These are phyloP conservation scores for Schizopygopsis malacanthus DNA, from an alignment of 2,797 vertebrate species.

Conservation along the genomic window DNA sequence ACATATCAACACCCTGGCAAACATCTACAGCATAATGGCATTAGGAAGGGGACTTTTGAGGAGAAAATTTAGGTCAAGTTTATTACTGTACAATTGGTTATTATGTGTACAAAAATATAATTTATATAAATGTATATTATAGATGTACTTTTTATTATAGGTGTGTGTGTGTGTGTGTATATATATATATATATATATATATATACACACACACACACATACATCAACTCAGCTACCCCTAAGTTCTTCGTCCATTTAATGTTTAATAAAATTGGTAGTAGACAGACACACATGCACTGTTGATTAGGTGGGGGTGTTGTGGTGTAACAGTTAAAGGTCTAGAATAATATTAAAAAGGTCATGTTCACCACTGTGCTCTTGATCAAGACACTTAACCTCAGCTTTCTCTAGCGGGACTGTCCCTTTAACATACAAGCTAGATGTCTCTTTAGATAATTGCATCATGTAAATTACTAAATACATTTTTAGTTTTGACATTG, in stretches of 20 bases:
- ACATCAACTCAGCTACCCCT: neutral
- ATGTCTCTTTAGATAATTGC: neutral
- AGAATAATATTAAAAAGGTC: constrained; percentile 20
- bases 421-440: neutral
- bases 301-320: neutral
- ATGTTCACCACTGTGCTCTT: neutral
- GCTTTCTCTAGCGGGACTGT: neutral
- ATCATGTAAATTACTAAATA: neutral
- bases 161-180: too few species aligned
- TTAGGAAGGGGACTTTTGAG: neutral
- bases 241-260: neutral
- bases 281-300: neutral
- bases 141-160: too few species aligned
- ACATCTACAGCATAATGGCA: neutral
- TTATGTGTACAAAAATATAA: neutral
- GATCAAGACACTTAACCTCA: neutral
- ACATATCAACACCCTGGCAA: neutral
- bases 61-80: neutral
- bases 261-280: neutral
- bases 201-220: too few species aligned
- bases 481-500: neutral
- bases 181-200: too few species aligned
- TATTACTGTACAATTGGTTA: neutral
- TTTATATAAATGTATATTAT: too few species aligned
- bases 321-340: constrained; percentile 5